Evolutionary conservation across 2,797 vertebrate species (phyloP), one percentile per base, ranked within the genome.

Genomic region (Tenualosa thibaudeaui): DNA sequence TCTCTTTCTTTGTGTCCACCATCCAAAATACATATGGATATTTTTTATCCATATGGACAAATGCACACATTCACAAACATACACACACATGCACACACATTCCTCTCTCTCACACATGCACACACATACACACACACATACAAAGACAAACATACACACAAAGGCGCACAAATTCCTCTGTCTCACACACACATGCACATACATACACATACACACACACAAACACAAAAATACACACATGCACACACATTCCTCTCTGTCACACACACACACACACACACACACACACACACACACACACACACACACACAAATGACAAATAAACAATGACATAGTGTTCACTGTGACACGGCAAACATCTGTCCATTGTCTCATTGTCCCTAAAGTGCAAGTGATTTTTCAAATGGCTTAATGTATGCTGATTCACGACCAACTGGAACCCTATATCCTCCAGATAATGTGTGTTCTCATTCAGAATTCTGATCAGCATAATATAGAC

Each of bases 311-410:
- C 65, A 71, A 31, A 15, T 24, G 2, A 71, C 26, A 43, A 40
- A 75, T 12, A 75, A 37, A 43, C 68, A 75, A 37, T 65, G 62
- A 37, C 10, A 15, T 40, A 40, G 12, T 5, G 26, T 15, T 15
- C 31, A 75, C 7, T 75, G 31, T 37, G 26, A 75, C 68, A 43
- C 68, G 43, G 15, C 37, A 75, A 75, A 46, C 71, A 22, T 46
- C 15, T 43, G 15, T 46, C 37, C 40, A 78, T 46, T 46, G 71
- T 62, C 58, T 62, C 71, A 22, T 40, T 71, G 31, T 71, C 40
- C 71, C 37, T 46, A 78, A 78, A 78, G 71, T 78, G 19, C 19
- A 40, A 37, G 71, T 78, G 71, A 78, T 78, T 78, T 78, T 40
- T 46, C 71, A 78, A 37, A 40, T 43, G 40, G 71, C 40, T 78